A percentile compares a stretch with the other conserved stretches of the same genome.
These are phyloP conservation scores for Empidonax alnorum DNA, from an alignment of 2,113 vertebrate genomes.

Conservation along the genomic window DNA sequence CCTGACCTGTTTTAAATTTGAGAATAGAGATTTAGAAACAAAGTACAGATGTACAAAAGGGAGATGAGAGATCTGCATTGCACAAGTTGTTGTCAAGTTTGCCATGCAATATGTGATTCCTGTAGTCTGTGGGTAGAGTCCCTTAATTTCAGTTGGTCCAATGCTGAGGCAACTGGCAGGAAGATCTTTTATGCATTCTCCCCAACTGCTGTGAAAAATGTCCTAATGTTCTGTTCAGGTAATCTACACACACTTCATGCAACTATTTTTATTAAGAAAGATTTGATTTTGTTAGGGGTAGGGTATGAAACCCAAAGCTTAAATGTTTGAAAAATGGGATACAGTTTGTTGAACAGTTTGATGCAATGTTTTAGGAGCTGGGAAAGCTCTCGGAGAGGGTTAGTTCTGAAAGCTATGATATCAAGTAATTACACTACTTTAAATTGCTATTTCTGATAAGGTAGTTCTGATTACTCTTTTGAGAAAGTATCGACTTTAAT, in stretches of 20 bases:
- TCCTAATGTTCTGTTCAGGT: background rate
- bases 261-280: background rate
- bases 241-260: background rate
- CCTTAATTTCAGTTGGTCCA: background rate
- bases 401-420: background rate
- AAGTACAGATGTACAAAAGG: background rate
- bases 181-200: background rate
- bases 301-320: background rate
- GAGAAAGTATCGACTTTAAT: background rate
- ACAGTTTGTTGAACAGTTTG: background rate
- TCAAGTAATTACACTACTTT: background rate
- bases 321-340: background rate
- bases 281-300: background rate
- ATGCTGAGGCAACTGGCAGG: background rate
- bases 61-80: background rate
- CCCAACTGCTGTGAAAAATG: background rate
- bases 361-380: background rate
- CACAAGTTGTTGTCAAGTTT: background rate
- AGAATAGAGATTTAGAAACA: background rate
- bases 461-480: background rate
- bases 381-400: background rate
- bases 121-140: background rate
- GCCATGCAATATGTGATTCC: background rate
- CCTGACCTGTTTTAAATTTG: background rate
- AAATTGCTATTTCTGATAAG: conserved; percentile 19